These are phyloP conservation scores for Odontothrips loti DNA, from an alignment of 2,888 invertebrate genomes.

Conservation along the genomic window DNA sequence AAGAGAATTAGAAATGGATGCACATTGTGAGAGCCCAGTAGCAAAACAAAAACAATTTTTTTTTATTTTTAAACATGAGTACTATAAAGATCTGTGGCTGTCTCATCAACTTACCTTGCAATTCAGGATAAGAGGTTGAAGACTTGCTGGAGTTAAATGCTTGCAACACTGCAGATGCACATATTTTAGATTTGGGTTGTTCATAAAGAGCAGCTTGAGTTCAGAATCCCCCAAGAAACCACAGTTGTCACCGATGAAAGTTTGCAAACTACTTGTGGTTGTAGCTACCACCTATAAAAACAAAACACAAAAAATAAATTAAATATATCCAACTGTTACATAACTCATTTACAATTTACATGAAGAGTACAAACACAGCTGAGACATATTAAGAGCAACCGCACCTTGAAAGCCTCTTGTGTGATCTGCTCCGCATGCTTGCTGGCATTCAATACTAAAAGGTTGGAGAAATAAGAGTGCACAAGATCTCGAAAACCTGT, in stretches of 20 bases:
- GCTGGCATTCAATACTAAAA: not conserved
- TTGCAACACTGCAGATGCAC: slow-evolving; percentile 1
- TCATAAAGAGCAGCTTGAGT: not conserved
- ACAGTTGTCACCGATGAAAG: not conserved
- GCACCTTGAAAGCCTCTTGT: not conserved
- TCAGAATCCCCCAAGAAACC: not conserved
- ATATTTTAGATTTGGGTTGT: not conserved
- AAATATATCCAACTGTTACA: not conserved
- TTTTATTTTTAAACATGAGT: too few relatives aligned
- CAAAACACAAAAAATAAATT: not conserved
- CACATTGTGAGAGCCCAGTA: not conserved
- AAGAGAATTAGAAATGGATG: not conserved
- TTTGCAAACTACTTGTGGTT: not conserved
- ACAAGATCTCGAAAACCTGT: slow-evolving; percentile 11
- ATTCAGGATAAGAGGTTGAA: not conserved
- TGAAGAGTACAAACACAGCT: not conserved
- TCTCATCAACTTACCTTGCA: not conserved
- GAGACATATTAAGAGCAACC: too few relatives aligned
- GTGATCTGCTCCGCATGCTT: not conserved
- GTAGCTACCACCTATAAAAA: not conserved
- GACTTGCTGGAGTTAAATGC: not conserved
- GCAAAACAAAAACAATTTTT: not conserved
- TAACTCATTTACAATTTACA: too few relatives aligned
- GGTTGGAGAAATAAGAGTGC: not conserved
- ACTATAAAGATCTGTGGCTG: too few relatives aligned